phyloP scores from a whole-genome alignment of 1,140 invertebrate genomes.

The Globodera rostochiensis region DNA sequence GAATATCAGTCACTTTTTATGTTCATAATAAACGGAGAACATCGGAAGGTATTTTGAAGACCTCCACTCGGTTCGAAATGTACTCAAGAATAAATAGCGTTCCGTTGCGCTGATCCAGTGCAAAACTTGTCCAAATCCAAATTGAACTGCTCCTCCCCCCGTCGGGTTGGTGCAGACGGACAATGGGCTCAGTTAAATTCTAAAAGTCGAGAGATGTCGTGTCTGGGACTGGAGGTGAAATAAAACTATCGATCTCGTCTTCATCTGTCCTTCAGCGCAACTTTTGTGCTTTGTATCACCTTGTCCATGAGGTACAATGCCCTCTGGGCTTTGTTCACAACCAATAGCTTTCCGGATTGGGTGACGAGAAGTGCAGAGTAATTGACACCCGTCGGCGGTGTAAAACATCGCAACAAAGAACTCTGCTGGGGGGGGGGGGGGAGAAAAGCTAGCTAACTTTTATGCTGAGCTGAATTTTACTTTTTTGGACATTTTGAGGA shows the following conservation, averaged over 20 bases:
- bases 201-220: not conserved
- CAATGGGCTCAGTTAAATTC: not conserved
- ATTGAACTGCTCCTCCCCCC: not conserved
- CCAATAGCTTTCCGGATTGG: not conserved
- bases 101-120: not conserved
- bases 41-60: not conserved
- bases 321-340: not conserved
- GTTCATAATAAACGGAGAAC: not conserved
- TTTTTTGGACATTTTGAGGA: not conserved
- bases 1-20: not conserved
- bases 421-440: not conserved
- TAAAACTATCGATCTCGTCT: not conserved
- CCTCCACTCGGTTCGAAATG: slow-evolving; percentile 9
- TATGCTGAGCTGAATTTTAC: not conserved
- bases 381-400: not conserved
- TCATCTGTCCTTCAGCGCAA: not conserved
- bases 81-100: slow-evolving; percentile 2
- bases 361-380: not conserved
- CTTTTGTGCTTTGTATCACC: not conserved
- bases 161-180: not conserved
- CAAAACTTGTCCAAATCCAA: slow-evolving; percentile 7
- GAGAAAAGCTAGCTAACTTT: not conserved
- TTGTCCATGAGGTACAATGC: not conserved
- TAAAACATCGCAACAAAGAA: not conserved
- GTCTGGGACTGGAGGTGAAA: not conserved